Percentiles rank a stretch among this genome's conserved stretches.
These are phyloP conservation scores for Pyrgus malvae DNA, from an alignment of 2,888 invertebrate genomes.

Conservation along the genomic window DNA sequence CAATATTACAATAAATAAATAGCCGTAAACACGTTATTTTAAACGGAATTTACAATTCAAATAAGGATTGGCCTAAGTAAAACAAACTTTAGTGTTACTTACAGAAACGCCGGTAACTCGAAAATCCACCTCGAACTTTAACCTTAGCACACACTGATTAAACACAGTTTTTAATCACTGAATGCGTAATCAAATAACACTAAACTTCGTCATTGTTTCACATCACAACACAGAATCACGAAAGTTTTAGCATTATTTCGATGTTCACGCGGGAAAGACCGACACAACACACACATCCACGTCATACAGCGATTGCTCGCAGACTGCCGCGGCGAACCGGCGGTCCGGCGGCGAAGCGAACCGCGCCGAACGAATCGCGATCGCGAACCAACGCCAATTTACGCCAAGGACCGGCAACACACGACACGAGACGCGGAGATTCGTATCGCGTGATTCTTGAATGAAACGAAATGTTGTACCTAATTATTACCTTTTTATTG, in stretches of 20 bases:
- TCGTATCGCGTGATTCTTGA: background rate
- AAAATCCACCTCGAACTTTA: conserved; percentile 53
- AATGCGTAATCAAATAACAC: conserved; percentile 42
- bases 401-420: no score
- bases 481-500: no score
- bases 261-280: conserved; percentile 43
- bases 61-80: conserved; percentile 20
- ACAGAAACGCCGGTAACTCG: conserved; percentile 51
- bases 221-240: conserved; percentile 49
- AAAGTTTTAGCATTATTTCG: conserved; percentile 47
- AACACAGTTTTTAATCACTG: conserved; percentile 31
- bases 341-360: background rate
- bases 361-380: background rate
- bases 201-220: conserved; percentile 53
- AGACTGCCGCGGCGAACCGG: conserved; percentile 46
- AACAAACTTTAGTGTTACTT: conserved; percentile 33
- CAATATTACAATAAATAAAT: background rate
- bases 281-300: conserved; percentile 34
- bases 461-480: background rate
- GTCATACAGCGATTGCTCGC: conserved; percentile 52
- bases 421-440: no score
- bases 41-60: conserved; percentile 22
- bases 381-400: background rate
- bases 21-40: conserved; percentile 8
- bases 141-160: conserved; percentile 36